Conservation (phyloP, 2,113 vertebrate species). For the Cygnus buccinator region DNA sequence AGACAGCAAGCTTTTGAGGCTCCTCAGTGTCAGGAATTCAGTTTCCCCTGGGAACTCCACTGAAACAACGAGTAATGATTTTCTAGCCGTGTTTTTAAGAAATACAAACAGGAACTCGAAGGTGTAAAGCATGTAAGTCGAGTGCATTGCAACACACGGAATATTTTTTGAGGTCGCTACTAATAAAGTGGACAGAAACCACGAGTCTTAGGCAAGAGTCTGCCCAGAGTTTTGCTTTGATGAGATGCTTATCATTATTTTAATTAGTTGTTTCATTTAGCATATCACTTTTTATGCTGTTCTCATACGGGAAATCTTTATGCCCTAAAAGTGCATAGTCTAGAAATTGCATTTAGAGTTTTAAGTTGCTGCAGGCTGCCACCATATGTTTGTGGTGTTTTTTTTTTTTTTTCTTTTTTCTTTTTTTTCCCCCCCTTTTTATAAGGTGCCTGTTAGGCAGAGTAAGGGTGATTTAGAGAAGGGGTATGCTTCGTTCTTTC, state of each 20-base stretch:
- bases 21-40: background rate
- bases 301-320: background rate
- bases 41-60: background rate
- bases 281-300: background rate
- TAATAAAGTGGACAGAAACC: background rate
- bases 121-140: background rate
- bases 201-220: background rate
- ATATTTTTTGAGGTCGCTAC: background rate
- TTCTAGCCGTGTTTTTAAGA: background rate
- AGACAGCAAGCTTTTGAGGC: background rate
- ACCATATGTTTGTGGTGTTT: background rate
- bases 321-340: background rate
- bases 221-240: background rate
- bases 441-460: slow-evolving; percentile 10
- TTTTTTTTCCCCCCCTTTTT: background rate
- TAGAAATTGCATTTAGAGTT: slow-evolving; percentile 51
- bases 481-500: background rate
- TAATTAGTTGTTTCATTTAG: slow-evolving; percentile 5
- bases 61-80: background rate
- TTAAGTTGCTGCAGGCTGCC: slow-evolving; percentile 49
- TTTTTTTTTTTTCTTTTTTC: background rate
- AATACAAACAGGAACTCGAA: background rate
- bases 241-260: background rate
- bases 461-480: background rate
- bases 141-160: background rate